Conservation (phyloP, 2,888 invertebrate genomes). For the Ashinkailepas kermadecensis region DNA sequence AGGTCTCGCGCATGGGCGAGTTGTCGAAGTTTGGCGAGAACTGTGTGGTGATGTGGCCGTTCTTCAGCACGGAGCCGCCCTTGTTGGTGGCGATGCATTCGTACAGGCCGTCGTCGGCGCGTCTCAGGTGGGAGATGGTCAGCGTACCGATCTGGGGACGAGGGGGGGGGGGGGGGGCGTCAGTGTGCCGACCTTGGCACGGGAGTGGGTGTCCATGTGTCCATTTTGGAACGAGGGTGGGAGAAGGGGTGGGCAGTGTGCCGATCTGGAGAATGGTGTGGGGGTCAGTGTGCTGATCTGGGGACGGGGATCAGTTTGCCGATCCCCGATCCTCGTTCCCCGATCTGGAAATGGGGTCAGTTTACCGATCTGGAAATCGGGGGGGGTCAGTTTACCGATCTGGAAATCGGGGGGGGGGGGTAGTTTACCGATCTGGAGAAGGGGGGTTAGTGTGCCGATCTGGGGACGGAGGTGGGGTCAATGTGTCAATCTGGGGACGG, state of each 20-base stretch:
- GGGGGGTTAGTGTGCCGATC: conserved; percentile 46
- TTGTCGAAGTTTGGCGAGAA: conserved; percentile 72
- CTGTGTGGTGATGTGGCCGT: conserved; percentile 74
- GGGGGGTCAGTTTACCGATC: no score
- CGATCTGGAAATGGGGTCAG: no score
- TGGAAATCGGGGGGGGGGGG: no score
- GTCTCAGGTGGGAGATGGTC: conserved; percentile 56
- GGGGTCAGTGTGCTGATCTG: not conserved
- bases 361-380: no score
- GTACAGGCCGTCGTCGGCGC: conserved; percentile 78
- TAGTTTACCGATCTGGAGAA: no score
- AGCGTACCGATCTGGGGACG: conserved; percentile 47
- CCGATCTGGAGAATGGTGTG: not conserved
- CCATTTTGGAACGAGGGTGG: not conserved
- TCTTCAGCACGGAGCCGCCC: conserved; percentile 64
- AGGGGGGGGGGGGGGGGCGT: not conserved
- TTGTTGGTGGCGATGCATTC: conserved; percentile 75
- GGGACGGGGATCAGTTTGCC: no score
- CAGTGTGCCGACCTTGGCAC: not conserved
- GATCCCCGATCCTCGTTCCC: no score
- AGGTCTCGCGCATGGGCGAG: conserved; percentile 56
- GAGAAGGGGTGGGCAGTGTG: not conserved
- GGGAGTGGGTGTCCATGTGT: not conserved
- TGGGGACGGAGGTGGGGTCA: not conserved
- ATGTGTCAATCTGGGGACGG: not conserved